Percentiles rank a stretch among this genome's conserved stretches.
phyloP scores from a whole-genome alignment of 2,113 vertebrate genomes.

The Tachuris rubrigastra region DNA sequence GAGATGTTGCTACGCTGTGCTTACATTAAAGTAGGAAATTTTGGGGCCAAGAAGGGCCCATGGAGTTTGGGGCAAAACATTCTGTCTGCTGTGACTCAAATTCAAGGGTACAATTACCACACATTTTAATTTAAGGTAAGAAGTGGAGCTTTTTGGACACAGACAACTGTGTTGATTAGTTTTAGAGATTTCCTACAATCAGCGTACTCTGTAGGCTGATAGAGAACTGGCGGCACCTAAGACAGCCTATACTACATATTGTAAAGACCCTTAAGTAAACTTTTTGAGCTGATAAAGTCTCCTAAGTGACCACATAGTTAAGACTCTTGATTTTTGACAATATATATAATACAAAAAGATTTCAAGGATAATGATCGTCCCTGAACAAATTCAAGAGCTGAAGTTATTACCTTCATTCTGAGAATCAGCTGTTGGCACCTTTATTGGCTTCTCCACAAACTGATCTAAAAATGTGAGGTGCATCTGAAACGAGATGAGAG shows the following conservation, averaged over 20 bases:
- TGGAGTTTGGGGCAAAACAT: neutral
- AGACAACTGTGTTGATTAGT: neutral
- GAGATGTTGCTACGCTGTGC: neutral
- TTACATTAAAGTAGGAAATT: neutral
- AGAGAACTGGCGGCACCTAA: neutral
- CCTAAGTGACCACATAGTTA: neutral
- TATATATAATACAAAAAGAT: neutral
- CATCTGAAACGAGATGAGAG: neutral
- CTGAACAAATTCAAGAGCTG: neutral
- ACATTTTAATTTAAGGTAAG: neutral
- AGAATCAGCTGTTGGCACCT: neutral
- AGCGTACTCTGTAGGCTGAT: neutral
- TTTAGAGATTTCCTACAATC: neutral
- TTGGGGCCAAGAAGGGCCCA: neutral
- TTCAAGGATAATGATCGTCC: neutral
- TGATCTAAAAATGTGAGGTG: neutral
- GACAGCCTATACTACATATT: neutral
- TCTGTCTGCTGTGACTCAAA: neutral
- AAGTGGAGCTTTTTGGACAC: neutral
- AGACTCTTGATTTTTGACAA: neutral
- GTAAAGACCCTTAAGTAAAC: neutral
- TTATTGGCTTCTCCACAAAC: neutral
- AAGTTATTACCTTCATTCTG: neutral
- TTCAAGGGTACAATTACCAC: neutral
- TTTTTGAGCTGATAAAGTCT: neutral